Evolutionary conservation across 2,888 invertebrate genomes (phyloP), one percentile per base, ranked within the genome.

Genomic region (Cephus nigrinus): DNA sequence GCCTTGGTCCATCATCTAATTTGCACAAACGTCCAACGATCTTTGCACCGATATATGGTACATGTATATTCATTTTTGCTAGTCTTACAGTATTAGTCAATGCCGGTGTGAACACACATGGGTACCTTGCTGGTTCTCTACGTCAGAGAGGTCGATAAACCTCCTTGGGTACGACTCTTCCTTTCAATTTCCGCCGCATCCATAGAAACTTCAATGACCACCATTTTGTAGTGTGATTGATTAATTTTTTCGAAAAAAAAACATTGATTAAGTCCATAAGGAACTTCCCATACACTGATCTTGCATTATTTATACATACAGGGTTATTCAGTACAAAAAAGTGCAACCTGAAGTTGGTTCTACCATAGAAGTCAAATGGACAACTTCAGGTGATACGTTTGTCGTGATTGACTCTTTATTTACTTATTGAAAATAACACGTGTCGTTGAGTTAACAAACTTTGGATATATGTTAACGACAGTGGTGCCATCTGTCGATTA

Each of bases 1-100:
- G 31, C 71, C 71, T 71, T 71, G 71, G 71, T 31, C 71, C 71
- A 71, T 71, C 71, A 32, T 71, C 71, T 71, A 71, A 71, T 31
- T 71, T 33, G 71, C 71, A 33, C 71, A 33, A 33, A 71, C 31
- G 23, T 55, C 15, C 55, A 55, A 23, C 23, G 55, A 55, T 55
- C 55, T 55, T 55, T 23, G 55, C 9, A 23, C 55, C 55, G 23
- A 55, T 23, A 23, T 1, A 32, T 32, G 32, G 32, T 32, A 55
- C 55, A 55, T 9, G 23, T 23, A 23, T 55, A 55, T 55, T 55
- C 55, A 55, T 55, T 55, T 40, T 55, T 9, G 55, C 55, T 9
- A 23, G 9, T 23, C 9, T 23, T 55, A 15, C 55, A 55, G 55
- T 55, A 9, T 23, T 55, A 55, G 55, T 55, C 55, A 55, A 55